phyloP scores from a whole-genome alignment of 2,888 invertebrate species.

The Phyllotreta striolata region DNA sequence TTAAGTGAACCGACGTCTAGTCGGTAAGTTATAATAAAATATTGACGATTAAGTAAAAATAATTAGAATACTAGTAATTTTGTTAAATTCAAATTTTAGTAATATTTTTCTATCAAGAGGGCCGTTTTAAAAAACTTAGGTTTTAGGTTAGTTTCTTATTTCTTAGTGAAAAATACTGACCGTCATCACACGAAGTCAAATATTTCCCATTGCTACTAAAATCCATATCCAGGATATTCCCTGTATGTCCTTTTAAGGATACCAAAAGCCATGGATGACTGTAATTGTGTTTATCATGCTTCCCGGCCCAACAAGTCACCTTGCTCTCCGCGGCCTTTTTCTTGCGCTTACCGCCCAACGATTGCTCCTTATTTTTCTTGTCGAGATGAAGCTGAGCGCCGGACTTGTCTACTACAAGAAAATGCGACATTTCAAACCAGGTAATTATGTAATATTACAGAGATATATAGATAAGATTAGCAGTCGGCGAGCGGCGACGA shows the following conservation, averaged over 20 bases:
- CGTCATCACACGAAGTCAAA: conserved; percentile 83
- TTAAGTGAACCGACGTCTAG: too few relatives aligned
- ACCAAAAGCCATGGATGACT: conserved; percentile 83
- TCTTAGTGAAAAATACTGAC: conserved; percentile 65
- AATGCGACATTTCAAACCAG: conserved; percentile 1
- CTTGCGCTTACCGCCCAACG: conserved; percentile 55
- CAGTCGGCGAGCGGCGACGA: not conserved
- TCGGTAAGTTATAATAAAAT: too few relatives aligned
- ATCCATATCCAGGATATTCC: conserved; percentile 77
- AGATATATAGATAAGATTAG: not conserved
- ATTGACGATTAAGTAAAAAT: too few relatives aligned
- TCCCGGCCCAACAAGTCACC: conserved; percentile 60
- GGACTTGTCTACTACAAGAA: not conserved
- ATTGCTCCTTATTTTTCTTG: conserved; percentile 41
- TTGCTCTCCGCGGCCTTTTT: conserved; percentile 61
- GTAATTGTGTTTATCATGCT: conserved; percentile 65
- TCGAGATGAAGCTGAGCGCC: conserved; percentile 23
- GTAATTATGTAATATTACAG: not conserved
- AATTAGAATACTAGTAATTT: too few relatives aligned
- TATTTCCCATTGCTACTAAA: conserved; percentile 88
- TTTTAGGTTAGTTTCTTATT: conserved; percentile 1
- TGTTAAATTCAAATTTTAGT: too few relatives aligned
- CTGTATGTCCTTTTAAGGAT: conserved; percentile 84
- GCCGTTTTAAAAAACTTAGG: not conserved
- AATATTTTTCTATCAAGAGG: too few relatives aligned